Base-by-base conservation (phyloP, 2,797 vertebrate species). In the Onychomys torridus region DNA sequence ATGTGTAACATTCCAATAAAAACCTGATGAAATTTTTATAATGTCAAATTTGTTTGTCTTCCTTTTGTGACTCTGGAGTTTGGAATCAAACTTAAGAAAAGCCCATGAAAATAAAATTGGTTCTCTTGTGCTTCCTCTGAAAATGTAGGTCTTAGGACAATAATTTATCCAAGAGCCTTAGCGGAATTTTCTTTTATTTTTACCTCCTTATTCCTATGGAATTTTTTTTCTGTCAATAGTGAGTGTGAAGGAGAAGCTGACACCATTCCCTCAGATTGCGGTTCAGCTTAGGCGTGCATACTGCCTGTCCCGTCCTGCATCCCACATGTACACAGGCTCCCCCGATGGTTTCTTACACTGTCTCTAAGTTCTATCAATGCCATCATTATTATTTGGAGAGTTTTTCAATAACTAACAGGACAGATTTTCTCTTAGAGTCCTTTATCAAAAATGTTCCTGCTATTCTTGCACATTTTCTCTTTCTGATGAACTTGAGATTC, bases 401-500 rank as follows among this genome's bases (percentile, higher is more conserved):
- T 43, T 86, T 86, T 88, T 29, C 32, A 29, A 55, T 90, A 94
- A 92, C 32, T 43, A 40, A 65, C 57, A 87, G 96, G 52, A 77
- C n/a, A 40, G 17, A 46, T 92, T 92, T 96, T 93, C 71, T 94
- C 88, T 89, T 79, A n/a, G 3, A 19, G 13, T 81, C 81, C 82
- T 95, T 95, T 88, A 82, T 79, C 61, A 76, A 94, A 96, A 82
- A 29, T 63, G 81, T 89, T 85, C 93, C 90, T 91, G 94, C 88
- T 95, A 32, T 88, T 95, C 61, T 93, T 43, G 40, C 73, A 82
- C 73, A 43, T 96, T 96, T 95, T 96, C 93, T 96, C 86, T 97
- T 96, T 96, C 94, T 89, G 95, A 59, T 96, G 93, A 96, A 92
- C 90, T 96, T 95, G 91, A 95, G 85, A 90, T 78, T 92, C 91